Evolutionary conservation across 2,888 invertebrate genomes (phyloP).

Genomic region (Steromphala cineraria): DNA sequence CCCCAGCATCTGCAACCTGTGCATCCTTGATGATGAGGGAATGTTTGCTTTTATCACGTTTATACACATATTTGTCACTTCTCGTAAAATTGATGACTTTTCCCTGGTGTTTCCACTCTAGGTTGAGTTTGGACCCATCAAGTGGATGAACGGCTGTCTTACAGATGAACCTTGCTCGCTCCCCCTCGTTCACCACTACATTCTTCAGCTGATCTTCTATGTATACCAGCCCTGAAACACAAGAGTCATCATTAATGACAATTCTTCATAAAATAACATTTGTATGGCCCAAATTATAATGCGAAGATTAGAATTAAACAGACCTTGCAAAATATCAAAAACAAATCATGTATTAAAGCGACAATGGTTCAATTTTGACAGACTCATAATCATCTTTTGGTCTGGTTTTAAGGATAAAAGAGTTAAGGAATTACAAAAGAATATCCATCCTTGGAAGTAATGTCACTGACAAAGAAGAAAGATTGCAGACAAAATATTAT

Average conservation of each 20-base stretch:
- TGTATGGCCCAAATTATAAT: too few relatives aligned
- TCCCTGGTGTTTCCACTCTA: slow-evolving; percentile 63
- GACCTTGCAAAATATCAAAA: too few relatives aligned
- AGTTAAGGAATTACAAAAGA: too few relatives aligned
- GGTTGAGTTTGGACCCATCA: slow-evolving; percentile 33
- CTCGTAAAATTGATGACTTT: slow-evolving; percentile 36
- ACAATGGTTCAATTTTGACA: too few relatives aligned
- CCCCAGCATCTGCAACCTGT: slow-evolving; percentile 51
- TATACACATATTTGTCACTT: slow-evolving; percentile 45
- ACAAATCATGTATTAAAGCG: too few relatives aligned
- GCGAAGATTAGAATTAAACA: too few relatives aligned
- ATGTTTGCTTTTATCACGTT: slow-evolving; percentile 49
- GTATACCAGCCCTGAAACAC: slow-evolving; percentile 36
- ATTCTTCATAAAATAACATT: too few relatives aligned
- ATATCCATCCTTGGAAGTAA: too few relatives aligned
- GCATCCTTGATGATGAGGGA: slow-evolving; percentile 54
- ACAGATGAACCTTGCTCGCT: slow-evolving; percentile 46
- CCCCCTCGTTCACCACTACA: slow-evolving; percentile 41
- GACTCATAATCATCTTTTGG: too few relatives aligned
- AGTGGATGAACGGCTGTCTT: slow-evolving; percentile 41
- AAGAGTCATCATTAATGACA: neutral
- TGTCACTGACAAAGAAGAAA: too few relatives aligned
- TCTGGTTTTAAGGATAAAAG: too few relatives aligned
- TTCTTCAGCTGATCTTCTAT: slow-evolving; percentile 44
- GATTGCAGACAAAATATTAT: too few relatives aligned